A percentile compares a stretch with the other conserved stretches of the same genome.
phyloP scores from a whole-genome alignment of 1,140 invertebrate genomes.

The Phymastichus coffea region DNA sequence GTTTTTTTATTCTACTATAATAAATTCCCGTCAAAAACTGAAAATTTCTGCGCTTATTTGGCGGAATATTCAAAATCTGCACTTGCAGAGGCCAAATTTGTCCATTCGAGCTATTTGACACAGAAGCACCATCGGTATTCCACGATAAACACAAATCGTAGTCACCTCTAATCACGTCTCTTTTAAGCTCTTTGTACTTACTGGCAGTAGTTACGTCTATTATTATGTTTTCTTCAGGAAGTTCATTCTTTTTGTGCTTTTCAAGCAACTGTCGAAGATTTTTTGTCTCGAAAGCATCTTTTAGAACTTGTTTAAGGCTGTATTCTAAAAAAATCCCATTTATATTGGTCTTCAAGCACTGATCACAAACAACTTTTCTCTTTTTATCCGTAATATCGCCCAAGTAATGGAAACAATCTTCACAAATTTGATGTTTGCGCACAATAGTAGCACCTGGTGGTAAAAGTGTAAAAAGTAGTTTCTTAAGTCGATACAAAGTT shows the following conservation, averaged over 20 bases:
- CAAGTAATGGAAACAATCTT: slow-evolving; percentile 14
- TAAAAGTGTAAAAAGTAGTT: not conserved
- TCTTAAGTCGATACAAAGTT: not conserved
- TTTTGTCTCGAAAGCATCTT: slow-evolving; percentile 16
- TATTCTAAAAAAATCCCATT: no score
- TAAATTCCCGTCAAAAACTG: slow-evolving; percentile 5
- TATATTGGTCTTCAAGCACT: slow-evolving; percentile 1
- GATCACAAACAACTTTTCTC: not conserved
- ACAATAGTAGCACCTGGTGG: not conserved
- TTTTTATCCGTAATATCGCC: not conserved
- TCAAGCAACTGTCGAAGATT: slow-evolving; percentile 16
- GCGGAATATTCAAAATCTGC: slow-evolving; percentile 14
- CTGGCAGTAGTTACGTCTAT: slow-evolving; percentile 14
- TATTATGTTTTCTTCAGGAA: slow-evolving; percentile 8
- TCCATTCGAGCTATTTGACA: slow-evolving; percentile 13
- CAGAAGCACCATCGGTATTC: slow-evolving; percentile 15
- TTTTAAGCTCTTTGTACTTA: slow-evolving; percentile 23
- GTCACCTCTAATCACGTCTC: not conserved
- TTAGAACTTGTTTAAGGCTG: no score
- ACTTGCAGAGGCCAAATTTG: no score
- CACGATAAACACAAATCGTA: no score
- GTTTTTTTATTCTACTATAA: slow-evolving; percentile 15
- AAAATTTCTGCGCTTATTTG: not conserved
- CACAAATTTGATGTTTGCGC: not conserved
- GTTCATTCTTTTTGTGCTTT: not conserved